Conservation (phyloP, 2,113 vertebrate genomes). For the Plecotus auritus region DNA sequence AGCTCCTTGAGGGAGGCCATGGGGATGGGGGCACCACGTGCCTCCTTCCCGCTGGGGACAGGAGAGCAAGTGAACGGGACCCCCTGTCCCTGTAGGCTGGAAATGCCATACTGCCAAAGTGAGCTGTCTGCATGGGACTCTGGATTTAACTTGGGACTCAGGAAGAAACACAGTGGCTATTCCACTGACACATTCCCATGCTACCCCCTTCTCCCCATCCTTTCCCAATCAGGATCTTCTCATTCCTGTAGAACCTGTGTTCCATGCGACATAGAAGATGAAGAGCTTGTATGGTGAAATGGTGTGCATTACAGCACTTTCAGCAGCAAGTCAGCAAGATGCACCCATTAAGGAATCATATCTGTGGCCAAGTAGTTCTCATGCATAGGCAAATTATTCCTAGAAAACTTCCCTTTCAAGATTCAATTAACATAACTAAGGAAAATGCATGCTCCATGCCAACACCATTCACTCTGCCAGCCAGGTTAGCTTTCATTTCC, state of each 20-base stretch:
- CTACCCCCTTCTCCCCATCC: too few relatives aligned
- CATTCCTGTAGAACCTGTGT: background rate
- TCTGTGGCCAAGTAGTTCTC: background rate
- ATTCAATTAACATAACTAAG: conserved; percentile 10
- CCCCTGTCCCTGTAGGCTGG: background rate
- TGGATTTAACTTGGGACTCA: background rate
- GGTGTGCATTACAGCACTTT: background rate
- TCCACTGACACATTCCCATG: background rate
- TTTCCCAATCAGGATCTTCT: background rate
- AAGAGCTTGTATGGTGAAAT: background rate
- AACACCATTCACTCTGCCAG: background rate
- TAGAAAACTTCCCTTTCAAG: background rate
- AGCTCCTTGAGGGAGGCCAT: background rate
- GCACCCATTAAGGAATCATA: background rate
- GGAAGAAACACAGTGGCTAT: background rate
- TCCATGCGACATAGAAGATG: background rate
- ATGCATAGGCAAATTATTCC: conserved; percentile 6
- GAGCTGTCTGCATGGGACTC: background rate
- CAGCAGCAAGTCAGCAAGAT: background rate
- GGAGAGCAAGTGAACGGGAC: background rate
- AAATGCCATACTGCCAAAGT: background rate
- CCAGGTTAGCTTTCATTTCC: background rate
- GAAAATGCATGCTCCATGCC: background rate
- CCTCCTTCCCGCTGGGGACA: background rate
- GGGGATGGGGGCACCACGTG: too few relatives aligned